Conservation (phyloP, 1,140 invertebrate species). For the Zaprionus gabonicus region DNA sequence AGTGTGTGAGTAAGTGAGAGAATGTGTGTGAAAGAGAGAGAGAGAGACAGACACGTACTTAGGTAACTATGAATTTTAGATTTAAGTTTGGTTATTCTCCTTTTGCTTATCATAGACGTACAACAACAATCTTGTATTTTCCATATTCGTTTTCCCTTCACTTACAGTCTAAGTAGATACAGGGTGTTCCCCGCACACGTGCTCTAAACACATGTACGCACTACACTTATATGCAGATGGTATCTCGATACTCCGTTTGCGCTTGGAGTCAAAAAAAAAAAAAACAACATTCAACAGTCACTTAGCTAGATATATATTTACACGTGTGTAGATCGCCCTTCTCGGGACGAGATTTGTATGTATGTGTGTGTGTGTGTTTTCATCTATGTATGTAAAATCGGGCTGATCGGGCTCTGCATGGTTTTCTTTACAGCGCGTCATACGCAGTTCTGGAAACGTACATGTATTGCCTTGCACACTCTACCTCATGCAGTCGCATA, state of each 20-base stretch:
- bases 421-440: neutral
- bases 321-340: neutral
- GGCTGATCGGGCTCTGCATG: neutral
- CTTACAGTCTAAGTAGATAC: conserved; percentile 5
- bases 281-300: conserved; percentile 11
- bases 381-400: neutral
- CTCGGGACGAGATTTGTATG: neutral
- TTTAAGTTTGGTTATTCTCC: conserved; percentile 9
- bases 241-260: conserved; percentile 1
- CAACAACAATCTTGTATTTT: conserved; percentile 1
- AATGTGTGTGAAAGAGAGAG: neutral
- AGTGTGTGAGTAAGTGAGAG: conserved; percentile 19
- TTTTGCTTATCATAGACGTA: conserved; percentile 1
- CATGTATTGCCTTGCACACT: neutral
- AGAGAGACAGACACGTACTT: neutral
- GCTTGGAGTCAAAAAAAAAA: conserved; percentile 3
- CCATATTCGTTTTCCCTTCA: neutral
- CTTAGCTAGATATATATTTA: conserved; percentile 14
- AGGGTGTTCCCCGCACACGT: neutral
- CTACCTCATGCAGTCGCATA: neutral
- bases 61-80: neutral
- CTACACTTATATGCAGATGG: neutral
- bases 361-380: neutral
- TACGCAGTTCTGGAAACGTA: neutral
- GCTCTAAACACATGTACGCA: neutral